Evolutionary conservation across 2,113 vertebrate genomes (phyloP), one percentile per base, ranked within the genome.

Genomic region (Pseudopipra pipra): DNA sequence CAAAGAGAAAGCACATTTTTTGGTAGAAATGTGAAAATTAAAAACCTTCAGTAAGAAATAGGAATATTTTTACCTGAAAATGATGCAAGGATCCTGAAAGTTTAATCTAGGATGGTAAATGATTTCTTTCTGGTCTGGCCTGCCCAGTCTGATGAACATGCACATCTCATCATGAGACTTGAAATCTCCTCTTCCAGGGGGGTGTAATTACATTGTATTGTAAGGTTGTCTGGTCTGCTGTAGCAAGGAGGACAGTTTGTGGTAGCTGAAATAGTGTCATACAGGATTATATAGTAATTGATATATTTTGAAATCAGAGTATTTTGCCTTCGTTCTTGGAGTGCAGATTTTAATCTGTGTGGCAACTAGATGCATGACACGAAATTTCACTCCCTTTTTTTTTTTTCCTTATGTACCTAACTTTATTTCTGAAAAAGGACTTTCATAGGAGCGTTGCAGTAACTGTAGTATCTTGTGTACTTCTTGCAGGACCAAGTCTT

Each of bases 121-220:
- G 7, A 20, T 73, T 76, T 4, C 12, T 5, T 74, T 63, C 27
- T 71, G 25, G 5, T 13, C 18, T 74, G 41, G 20, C 17, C 24
- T 84, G 44, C 27, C 25, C 37, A 76, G 22, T 46, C 27, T 55
- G 24, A 3, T 52, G 58, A 30, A 39, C 33, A 9, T 17, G 14
- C 49, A 18, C 22, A 1, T 46, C 39, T 63, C 28, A 2, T 66
- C 4, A 0, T 55, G 47, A 27, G 28, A 23, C 21, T 39, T 1
- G 1, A 7, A 17, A 21, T 47, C 20, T 6, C 20, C 30, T 43
- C 18, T 6, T 7, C 27, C 51, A n/a, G n/a, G 33, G 47, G 12
- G 15, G 7, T 35, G 30, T 18, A 33, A 15, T 47, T 28, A 19
- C 0, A 0, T 16, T 52, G 31, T 8, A 11, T 4, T 23, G 30